These are phyloP conservation scores for Philaethria dido DNA, from an alignment of 2,888 invertebrate genomes.

Conservation along the genomic window DNA sequence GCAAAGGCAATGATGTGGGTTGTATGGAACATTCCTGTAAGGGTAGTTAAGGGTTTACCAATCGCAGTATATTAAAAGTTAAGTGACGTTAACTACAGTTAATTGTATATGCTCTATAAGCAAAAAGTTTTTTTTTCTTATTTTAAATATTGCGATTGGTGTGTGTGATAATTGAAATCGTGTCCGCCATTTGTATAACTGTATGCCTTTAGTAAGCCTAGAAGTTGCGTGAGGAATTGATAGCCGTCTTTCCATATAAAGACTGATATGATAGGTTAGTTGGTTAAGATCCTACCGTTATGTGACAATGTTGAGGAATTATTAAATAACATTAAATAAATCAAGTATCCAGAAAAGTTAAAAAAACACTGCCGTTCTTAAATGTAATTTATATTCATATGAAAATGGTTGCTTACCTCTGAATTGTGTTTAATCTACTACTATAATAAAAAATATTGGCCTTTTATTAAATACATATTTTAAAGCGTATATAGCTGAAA, in stretches of 20 bases:
- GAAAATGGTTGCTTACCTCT: conserved; percentile 20
- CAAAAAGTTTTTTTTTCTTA: background rate
- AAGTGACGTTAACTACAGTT: background rate
- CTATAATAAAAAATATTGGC: conserved; percentile 2
- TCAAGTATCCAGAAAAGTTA: background rate
- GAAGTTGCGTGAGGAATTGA: conserved; percentile 46
- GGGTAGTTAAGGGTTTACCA: conserved; percentile 24
- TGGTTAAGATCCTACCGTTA: conserved; percentile 20
- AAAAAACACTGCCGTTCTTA: background rate
- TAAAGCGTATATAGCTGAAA: background rate
- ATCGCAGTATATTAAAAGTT: conserved; percentile 30
- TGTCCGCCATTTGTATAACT: conserved; percentile 40
- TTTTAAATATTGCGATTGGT: conserved; percentile 31
- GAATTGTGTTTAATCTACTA: conserved; percentile 11
- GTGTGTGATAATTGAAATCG: conserved; percentile 27
- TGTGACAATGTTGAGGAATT: conserved; percentile 13
- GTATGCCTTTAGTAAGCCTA: conserved; percentile 46
- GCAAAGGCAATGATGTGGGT: conserved; percentile 25
- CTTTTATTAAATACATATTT: background rate
- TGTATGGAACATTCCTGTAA: conserved; percentile 39
- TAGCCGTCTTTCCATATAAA: conserved; percentile 52
- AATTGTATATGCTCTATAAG: too few species aligned
- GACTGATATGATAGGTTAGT: conserved; percentile 53
- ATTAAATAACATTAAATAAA: background rate
- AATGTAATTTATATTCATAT: background rate